Evolutionary conservation across 2,797 vertebrate genomes (phyloP), one percentile per base, ranked within the genome.

Genomic region (Sebastes variabilis): DNA sequence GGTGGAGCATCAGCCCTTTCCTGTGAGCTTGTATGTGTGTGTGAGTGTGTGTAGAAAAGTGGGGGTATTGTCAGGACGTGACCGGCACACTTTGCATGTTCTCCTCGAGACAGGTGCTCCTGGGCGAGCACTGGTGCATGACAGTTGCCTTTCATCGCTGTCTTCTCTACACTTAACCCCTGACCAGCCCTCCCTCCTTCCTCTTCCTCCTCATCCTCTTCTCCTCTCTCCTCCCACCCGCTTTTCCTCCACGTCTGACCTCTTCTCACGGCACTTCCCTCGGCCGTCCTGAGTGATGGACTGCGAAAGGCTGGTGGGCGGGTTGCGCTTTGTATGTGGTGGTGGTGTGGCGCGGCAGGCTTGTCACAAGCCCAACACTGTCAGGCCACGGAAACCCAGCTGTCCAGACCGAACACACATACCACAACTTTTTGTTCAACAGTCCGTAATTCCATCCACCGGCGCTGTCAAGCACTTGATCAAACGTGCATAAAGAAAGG

Each of bases 111-210:
- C 96, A 97, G 95, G 96, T 95, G 95, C 96, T 96, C 95, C 96
- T 94, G 95, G 96, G 94, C 92, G 95, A 91, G 96, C 98, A 97
- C 93, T 93, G 96, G 97, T 97, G 97, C 97, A 96, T 99, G 98
- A 98, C 97, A 97, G 97, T 97, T 97, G 97, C 98, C 97, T 97
- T 97, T 98, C 97, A 97, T 96, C 66, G 96, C 97, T 96, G 97
- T 98, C 97, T 97, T 96, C 96, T 97, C 90, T 94, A 90, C 96
- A 95, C 96, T 98, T 98, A 97, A 98, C 97, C 97, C 97, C 95
- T 98, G 97, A 97, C 97, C 97, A 86, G 94, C 86, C 92, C 95
- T 86, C 90, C 90, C 88, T 88, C 80, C 73, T 76, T 91, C 71
- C 66, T 85, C 34, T 56, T 77, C 72, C 79, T 87, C 85, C 42